phyloP scores from a whole-genome alignment of 1,140 invertebrate genomes.

The Pteromalus puparum region DNA sequence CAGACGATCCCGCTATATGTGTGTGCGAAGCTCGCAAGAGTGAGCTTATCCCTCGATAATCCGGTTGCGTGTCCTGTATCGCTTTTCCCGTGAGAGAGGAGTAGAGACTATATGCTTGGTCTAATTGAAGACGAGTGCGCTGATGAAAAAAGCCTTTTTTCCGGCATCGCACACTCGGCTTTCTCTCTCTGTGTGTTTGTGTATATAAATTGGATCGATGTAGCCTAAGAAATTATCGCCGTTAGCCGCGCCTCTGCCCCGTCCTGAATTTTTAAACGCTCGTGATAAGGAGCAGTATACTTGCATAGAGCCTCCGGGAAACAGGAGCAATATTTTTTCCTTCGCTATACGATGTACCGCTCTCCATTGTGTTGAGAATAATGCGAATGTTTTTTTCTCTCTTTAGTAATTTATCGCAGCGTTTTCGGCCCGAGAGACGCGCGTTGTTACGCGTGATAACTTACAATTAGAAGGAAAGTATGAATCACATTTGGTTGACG shows the following conservation, averaged over 20 bases:
- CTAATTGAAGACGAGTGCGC: conserved; percentile 18
- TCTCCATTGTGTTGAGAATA: not conserved
- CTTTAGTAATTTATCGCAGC: not conserved
- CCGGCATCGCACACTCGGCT: too few relatives aligned
- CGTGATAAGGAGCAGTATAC: not conserved
- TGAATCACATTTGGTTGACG: not conserved
- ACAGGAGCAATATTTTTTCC: not conserved
- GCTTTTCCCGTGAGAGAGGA: not conserved
- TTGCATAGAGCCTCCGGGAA: not conserved
- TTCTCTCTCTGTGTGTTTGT: not conserved
- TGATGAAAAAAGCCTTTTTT: not conserved
- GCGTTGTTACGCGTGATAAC: not conserved
- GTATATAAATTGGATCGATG: conserved; percentile 16
- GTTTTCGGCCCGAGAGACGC: not conserved
- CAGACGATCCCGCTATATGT: not conserved
- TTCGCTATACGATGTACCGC: not conserved
- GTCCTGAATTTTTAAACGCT: conserved; percentile 7
- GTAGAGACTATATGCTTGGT: not conserved
- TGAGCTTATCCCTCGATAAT: conserved; percentile 21
- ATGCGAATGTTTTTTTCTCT: not conserved
- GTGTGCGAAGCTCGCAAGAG: not conserved
- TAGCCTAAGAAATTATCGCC: not conserved
- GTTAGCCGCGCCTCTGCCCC: not conserved
- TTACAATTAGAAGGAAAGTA: not conserved
- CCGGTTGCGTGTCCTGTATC: not conserved